Evolutionary conservation across 2,888 invertebrate genomes (phyloP), one percentile per base, ranked within the genome.

Genomic region (Dryadula phaetusa): DNA sequence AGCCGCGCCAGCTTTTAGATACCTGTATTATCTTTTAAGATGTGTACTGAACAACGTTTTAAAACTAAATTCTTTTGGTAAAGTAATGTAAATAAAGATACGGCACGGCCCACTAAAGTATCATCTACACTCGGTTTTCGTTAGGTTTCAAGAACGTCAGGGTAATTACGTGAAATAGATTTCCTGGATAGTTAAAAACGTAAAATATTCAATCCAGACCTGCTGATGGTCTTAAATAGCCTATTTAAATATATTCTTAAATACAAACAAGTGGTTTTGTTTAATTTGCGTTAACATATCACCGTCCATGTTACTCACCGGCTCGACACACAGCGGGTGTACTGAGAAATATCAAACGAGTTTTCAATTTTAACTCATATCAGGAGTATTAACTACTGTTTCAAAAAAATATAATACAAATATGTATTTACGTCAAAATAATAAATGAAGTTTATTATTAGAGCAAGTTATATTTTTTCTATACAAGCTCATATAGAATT

Each of bases 1-100:
- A 80, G 77, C 72, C 77, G 77, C 75, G 77, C 75, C 80, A 87
- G 87, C 87, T 87, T 80, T 79, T 64, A 87, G 88, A 90, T 89
- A 90, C 81, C 75, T 74, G 79, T 74, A 72, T 70, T 78, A 77
- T 77, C 77, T 74, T 42, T 37, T 70, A 70, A 71, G 70, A 70
- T 68, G 72, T 72, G 71, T 66, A 72, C 75, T 70, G 72, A 63
- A 67, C 42, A 61, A 47, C 65, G 65, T 42, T 72, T 70, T 65
- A 56, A n/a, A 64, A 62, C 62, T 64, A 66, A 64, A 69, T 71
- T 75, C 66, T 58, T 69, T 62, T 47, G 22, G 8, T 40, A 56
- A 56, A 56, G 37, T 37, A 22, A 46, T 60, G 60, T 60, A 60
- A 60, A 60, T 46, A 60, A 8, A 46, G 28, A 60, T 46, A 44